Percentiles rank a stretch among this genome's conserved stretches.
These are phyloP conservation scores for Helobdella robusta DNA, from an alignment of 2,888 invertebrate genomes.

Conservation along the genomic window DNA sequence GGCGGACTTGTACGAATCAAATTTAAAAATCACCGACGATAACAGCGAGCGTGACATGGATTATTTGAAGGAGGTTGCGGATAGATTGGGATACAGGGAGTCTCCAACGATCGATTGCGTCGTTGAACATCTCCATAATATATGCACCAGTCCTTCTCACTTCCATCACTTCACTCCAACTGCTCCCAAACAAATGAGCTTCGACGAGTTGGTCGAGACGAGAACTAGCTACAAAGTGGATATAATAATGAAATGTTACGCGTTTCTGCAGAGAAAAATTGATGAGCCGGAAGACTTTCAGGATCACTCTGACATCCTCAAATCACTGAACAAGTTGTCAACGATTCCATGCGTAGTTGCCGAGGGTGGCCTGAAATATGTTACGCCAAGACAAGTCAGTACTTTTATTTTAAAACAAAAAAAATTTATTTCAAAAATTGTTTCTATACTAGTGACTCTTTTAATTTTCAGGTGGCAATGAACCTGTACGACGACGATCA, in stretches of 20 bases:
- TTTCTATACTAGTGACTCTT: not conserved
- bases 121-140: conserved; percentile 31
- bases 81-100: conserved; percentile 29
- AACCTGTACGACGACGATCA: conserved; percentile 38
- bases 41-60: conserved; percentile 20
- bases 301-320: conserved; percentile 21
- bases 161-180: not conserved
- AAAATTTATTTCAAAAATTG: not conserved
- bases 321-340: conserved; percentile 23
- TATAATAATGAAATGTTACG: conserved; percentile 36
- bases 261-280: conserved; percentile 31
- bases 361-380: conserved; percentile 33
- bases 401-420: conserved; percentile 2
- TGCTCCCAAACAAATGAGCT: conserved; percentile 7
- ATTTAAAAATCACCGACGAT: conserved; percentile 15
- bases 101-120: conserved; percentile 31
- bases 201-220: conserved; percentile 29
- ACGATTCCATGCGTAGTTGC: conserved; percentile 31
- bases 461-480: conserved; percentile 32
- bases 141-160: conserved; percentile 25
- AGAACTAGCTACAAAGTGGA: conserved; percentile 33
- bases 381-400: conserved; percentile 31
- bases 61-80: conserved; percentile 28
- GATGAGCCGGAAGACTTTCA: conserved; percentile 18
- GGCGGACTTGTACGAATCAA: conserved; percentile 35